Evolutionary conservation across 1,140 invertebrate species (phyloP).

Genomic region (Drosophila lacteicornis): DNA sequence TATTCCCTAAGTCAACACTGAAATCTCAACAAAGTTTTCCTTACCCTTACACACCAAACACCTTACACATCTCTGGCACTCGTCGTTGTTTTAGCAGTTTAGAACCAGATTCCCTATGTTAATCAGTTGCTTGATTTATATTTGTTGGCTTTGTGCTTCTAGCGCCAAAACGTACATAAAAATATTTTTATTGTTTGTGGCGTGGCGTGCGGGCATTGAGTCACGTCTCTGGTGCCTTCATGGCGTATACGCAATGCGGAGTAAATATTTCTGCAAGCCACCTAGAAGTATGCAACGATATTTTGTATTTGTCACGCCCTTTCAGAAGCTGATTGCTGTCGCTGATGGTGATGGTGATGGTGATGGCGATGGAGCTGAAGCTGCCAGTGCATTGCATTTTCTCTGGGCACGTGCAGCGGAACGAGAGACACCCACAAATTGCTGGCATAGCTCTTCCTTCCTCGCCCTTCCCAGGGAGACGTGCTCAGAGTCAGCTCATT

Average conservation of each 20-base stretch:
- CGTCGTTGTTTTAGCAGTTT: slow-evolving; percentile 21
- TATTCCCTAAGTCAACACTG: background rate
- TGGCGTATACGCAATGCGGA: slow-evolving; percentile 50
- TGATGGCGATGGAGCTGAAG: too few species aligned
- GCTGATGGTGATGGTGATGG: slow-evolving; percentile 10
- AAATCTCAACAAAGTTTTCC: slow-evolving; percentile 48
- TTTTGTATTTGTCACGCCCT: slow-evolving; percentile 40
- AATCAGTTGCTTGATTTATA: slow-evolving; percentile 54
- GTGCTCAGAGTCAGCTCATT: slow-evolving; percentile 43
- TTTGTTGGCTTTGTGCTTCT: slow-evolving; percentile 18
- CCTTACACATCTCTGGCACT: slow-evolving; percentile 31
- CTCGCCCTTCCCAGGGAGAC: background rate
- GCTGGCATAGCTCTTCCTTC: slow-evolving; percentile 25
- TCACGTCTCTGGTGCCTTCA: slow-evolving; percentile 35
- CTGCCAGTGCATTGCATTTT: slow-evolving; percentile 1
- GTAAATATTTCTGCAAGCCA: slow-evolving; percentile 23
- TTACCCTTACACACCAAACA: slow-evolving; percentile 7
- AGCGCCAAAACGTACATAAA: slow-evolving; percentile 14
- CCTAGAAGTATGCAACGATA: slow-evolving; percentile 31
- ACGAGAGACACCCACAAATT: slow-evolving; percentile 46
- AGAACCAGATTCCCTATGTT: slow-evolving; percentile 37
- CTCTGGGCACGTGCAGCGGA: slow-evolving; percentile 23
- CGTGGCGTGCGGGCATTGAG: slow-evolving; percentile 5
- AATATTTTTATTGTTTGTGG: slow-evolving; percentile 35
- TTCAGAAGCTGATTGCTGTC: slow-evolving; percentile 33